phyloP scores from a whole-genome alignment of 1,140 invertebrate genomes.

The Orius insidiosus region DNA sequence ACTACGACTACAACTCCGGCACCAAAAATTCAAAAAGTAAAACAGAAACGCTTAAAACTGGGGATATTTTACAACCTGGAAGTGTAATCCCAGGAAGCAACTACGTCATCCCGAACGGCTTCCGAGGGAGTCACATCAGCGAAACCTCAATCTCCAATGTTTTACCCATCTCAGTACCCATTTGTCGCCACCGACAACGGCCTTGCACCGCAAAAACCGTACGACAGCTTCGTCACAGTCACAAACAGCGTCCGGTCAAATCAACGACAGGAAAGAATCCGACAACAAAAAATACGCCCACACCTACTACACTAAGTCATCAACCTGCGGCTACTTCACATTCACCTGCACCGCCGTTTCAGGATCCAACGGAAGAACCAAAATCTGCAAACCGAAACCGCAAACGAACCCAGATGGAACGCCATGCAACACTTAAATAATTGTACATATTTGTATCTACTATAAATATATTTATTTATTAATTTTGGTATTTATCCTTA shows the following conservation, averaged over 20 bases:
- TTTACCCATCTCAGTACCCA: constrained; percentile 1
- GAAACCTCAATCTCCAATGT: constrained; percentile 1
- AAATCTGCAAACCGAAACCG: constrained; percentile 58
- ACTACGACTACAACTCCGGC: constrained; percentile 10
- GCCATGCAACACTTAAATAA: constrained; percentile 21
- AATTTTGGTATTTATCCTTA: too few species aligned
- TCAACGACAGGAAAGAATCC: constrained; percentile 31
- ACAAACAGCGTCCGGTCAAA: constrained; percentile 57
- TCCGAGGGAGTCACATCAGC: constrained; percentile 42
- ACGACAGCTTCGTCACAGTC: constrained; percentile 44
- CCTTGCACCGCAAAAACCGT: constrained; percentile 5
- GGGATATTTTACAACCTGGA: constrained; percentile 39
- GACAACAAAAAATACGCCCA: constrained; percentile 42
- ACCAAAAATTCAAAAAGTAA: constrained; percentile 13
- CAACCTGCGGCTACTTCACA: constrained; percentile 67
- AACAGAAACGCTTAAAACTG: constrained; percentile 25
- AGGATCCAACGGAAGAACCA: constrained; percentile 54
- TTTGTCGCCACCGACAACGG: constrained; percentile 6
- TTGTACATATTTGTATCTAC: constrained; percentile 5
- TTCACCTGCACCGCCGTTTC: constrained; percentile 64
- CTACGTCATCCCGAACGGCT: constrained; percentile 44
- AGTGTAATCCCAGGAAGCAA: constrained; percentile 38
- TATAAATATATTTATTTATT: constrained; percentile 7
- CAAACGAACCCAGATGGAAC: constrained; percentile 36
- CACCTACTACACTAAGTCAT: constrained; percentile 67